Evolutionary conservation across 2,113 vertebrate genomes (phyloP).

Genomic region (Gymnobelideus leadbeateri): DNA sequence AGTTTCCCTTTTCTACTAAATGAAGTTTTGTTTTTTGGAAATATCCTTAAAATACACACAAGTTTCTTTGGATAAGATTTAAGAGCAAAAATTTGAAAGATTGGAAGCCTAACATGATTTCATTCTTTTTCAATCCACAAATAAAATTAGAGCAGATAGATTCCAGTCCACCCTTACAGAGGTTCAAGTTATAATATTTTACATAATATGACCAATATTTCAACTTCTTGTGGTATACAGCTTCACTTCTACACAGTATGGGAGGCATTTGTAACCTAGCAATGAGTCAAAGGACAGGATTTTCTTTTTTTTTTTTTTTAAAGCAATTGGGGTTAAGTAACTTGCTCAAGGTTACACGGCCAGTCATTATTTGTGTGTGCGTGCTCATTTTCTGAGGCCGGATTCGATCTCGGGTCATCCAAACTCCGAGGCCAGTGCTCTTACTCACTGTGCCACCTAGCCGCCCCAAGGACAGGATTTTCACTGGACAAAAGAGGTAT

Average conservation of each 20-base stretch:
- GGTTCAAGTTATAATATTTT: constrained; percentile 18
- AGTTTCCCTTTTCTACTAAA: neutral
- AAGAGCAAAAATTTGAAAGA: constrained; percentile 44
- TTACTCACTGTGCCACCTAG: no score
- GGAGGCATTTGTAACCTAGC: neutral
- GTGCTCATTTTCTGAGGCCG: no score
- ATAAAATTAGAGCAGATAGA: constrained; percentile 25
- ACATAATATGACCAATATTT: constrained; percentile 27
- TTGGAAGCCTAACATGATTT: constrained; percentile 17
- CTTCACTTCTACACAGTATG: neutral
- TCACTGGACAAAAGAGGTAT: neutral
- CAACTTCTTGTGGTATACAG: neutral
- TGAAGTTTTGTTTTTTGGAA: neutral
- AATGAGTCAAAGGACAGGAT: constrained; percentile 31
- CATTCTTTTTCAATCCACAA: constrained; percentile 27
- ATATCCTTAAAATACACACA: neutral
- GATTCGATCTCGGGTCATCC: no score
- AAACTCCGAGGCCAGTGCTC: no score
- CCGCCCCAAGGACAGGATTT: constrained; percentile 21
- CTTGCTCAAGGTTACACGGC: no score
- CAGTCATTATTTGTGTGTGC: no score
- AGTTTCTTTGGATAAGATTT: constrained; percentile 13
- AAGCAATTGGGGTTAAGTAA: no score
- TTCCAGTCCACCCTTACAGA: neutral
- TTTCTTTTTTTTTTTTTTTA: no score